Evolutionary conservation across 2,113 vertebrate species (phyloP).

Genomic region (Rhinichthys klamathensis): DNA sequence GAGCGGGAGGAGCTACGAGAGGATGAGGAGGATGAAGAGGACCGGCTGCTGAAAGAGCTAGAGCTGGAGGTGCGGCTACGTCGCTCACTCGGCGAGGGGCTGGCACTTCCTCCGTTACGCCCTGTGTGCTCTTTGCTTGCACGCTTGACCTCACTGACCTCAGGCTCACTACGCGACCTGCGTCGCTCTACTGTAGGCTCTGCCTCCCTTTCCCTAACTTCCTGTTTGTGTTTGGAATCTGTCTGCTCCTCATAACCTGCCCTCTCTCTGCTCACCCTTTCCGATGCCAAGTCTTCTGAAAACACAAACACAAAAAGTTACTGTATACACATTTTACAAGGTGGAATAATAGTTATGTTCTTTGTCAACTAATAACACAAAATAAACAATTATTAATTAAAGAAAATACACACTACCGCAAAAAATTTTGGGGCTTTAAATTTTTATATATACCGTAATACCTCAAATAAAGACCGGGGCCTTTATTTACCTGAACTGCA

Average conservation of each 20-base stretch:
- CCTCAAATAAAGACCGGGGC: no score
- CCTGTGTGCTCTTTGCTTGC: constrained; percentile 82
- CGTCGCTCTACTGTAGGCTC: constrained; percentile 87
- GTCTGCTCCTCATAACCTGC: constrained; percentile 85
- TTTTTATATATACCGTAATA: no score
- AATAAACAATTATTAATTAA: not conserved
- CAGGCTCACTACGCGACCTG: constrained; percentile 84
- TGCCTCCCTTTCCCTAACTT: constrained; percentile 86
- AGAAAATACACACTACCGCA: no score
- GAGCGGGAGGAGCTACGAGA: constrained; percentile 74
- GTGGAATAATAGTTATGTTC: not conserved
- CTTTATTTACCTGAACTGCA: no score
- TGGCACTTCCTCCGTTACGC: constrained; percentile 71
- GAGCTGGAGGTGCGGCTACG: constrained; percentile 79
- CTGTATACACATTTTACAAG: not conserved
- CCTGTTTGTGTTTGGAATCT: constrained; percentile 82
- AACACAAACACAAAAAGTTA: constrained; percentile 32
- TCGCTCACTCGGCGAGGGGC: constrained; percentile 8
- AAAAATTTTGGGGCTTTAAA: no score
- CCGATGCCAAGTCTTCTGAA: constrained; percentile 88
- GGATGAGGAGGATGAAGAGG: constrained; percentile 90
- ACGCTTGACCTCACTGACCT: constrained; percentile 83
- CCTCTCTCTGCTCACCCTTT: constrained; percentile 87
- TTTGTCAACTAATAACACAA: not conserved
- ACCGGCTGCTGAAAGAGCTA: constrained; percentile 76